Evolutionary conservation across 2,797 vertebrate genomes (phyloP).

Genomic region (Lophius americanus): DNA sequence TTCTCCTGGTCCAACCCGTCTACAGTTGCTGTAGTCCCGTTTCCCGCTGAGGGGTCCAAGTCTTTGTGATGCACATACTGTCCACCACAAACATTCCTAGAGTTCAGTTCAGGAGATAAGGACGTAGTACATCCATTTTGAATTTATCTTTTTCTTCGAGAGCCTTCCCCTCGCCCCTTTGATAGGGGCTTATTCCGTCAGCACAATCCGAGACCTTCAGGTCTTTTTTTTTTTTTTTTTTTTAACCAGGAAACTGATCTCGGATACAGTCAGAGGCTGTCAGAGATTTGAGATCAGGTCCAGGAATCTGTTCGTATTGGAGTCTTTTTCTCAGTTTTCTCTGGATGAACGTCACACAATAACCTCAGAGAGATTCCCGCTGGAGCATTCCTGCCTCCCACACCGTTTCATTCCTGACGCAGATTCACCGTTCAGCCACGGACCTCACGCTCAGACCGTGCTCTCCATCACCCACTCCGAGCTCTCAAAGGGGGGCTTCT

Average conservation of each 20-base stretch:
- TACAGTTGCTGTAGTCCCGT: constrained; percentile 66
- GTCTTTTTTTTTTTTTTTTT: constrained; percentile 24
- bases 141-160: constrained; percentile 41
- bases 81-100: constrained; percentile 65
- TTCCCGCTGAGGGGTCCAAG: constrained; percentile 61
- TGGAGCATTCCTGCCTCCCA: constrained; percentile 29
- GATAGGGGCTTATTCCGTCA: constrained; percentile 55
- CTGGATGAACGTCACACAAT: constrained; percentile 78
- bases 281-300: constrained; percentile 58
- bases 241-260: constrained; percentile 37
- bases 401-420: constrained; percentile 49
- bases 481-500: constrained; percentile 88
- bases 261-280: constrained; percentile 60
- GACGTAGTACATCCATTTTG: constrained; percentile 59
- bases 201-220: constrained; percentile 36
- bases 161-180: constrained; percentile 37
- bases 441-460: constrained; percentile 86
- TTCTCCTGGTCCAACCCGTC: constrained; percentile 56
- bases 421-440: constrained; percentile 45
- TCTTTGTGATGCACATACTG: constrained; percentile 63
- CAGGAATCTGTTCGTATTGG: constrained; percentile 46
- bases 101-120: constrained; percentile 56
- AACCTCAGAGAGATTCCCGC: constrained; percentile 54
- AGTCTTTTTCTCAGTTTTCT: constrained; percentile 71
- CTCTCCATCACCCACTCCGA: constrained; percentile 99